Conservation (phyloP, 2,113 vertebrate species). For the Pangasianodon hypophthalmus region DNA sequence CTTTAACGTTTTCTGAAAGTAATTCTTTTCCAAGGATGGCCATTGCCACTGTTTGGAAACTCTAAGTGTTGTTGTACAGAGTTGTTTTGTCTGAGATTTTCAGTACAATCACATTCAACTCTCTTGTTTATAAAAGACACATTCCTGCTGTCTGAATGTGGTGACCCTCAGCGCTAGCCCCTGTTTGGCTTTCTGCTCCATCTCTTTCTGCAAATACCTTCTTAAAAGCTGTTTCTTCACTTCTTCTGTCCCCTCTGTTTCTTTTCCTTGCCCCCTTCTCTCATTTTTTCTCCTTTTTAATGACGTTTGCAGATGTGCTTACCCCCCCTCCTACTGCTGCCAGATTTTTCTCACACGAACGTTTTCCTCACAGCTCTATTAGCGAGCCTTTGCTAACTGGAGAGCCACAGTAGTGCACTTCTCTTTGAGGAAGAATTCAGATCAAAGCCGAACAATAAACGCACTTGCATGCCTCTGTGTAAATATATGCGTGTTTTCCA, state of each 20-base stretch:
- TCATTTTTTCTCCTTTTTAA: slow-evolving; percentile 60
- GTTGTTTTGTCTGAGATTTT: slow-evolving; percentile 60
- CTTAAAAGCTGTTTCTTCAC: slow-evolving; percentile 52
- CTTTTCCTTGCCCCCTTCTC: background rate
- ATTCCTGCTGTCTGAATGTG: slow-evolving; percentile 44
- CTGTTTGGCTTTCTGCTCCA: slow-evolving; percentile 75
- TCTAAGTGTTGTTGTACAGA: background rate
- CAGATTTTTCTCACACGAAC: slow-evolving; percentile 32
- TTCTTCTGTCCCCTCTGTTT: background rate
- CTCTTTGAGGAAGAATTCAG: slow-evolving; percentile 18
- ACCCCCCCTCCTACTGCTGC: slow-evolving; percentile 47
- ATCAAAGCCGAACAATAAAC: slow-evolving; percentile 18
- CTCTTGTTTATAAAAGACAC: slow-evolving; percentile 30
- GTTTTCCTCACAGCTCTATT: slow-evolving; percentile 30
- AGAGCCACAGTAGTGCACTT: background rate
- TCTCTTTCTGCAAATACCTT: slow-evolving; percentile 71
- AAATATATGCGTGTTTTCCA: background rate
- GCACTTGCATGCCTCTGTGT: background rate
- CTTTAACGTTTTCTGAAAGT: slow-evolving; percentile 12
- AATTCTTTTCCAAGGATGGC: background rate
- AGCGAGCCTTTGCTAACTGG: slow-evolving; percentile 41
- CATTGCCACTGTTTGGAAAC: background rate
- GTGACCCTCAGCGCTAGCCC: slow-evolving; percentile 31
- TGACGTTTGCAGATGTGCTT: slow-evolving; percentile 76
- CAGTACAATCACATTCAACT: slow-evolving; percentile 51